Evolutionary conservation across 2,113 vertebrate species (phyloP).

Genomic region (Geothlypis trichas): DNA sequence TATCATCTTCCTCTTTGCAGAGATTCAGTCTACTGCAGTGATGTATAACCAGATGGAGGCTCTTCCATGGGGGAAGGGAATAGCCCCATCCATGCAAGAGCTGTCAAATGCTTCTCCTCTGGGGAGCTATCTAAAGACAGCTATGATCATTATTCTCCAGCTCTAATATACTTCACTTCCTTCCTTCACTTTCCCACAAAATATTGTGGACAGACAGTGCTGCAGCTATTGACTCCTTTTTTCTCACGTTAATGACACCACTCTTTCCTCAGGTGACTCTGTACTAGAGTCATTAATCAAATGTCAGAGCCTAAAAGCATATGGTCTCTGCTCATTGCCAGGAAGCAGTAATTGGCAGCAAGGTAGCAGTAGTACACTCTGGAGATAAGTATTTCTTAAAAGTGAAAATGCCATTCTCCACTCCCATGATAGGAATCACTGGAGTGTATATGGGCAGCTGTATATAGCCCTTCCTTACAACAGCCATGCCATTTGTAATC

Average conservation of each 20-base stretch:
- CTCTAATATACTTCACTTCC: background rate
- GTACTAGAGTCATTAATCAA: background rate
- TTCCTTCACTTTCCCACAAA: background rate
- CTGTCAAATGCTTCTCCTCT: background rate
- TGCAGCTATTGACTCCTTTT: background rate
- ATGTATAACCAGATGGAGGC: background rate
- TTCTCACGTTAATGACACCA: background rate
- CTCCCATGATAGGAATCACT: background rate
- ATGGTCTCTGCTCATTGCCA: background rate
- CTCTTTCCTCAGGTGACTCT: slow-evolving; percentile 13
- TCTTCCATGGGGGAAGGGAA: background rate
- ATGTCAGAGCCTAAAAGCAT: background rate
- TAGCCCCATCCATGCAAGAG: background rate
- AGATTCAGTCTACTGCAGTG: background rate
- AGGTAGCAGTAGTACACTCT: background rate
- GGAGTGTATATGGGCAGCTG: background rate
- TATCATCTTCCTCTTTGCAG: background rate
- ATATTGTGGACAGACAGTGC: background rate
- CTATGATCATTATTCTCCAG: background rate
- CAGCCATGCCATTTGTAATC: background rate
- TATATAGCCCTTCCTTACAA: background rate
- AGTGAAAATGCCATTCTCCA: background rate
- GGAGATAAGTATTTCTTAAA: slow-evolving; percentile 25
- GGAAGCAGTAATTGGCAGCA: background rate
- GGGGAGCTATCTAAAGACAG: background rate